Conservation (phyloP, 2,888 invertebrate genomes). For the Eremobia ochroleuca region DNA sequence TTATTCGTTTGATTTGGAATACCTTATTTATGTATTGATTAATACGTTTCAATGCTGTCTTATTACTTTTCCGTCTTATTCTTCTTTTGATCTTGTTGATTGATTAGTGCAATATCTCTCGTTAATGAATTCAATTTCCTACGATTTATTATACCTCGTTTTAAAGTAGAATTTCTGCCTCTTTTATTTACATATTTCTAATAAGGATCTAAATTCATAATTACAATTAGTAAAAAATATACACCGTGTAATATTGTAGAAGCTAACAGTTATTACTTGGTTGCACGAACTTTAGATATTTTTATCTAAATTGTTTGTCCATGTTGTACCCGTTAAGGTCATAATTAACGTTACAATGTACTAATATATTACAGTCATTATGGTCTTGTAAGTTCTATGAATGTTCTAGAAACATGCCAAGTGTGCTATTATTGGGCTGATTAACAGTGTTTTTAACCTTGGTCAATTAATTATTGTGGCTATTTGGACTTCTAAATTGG, state of each 20-base stretch:
- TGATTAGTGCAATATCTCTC: background rate
- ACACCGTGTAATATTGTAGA: conserved; percentile 18
- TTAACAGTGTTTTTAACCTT: conserved; percentile 50
- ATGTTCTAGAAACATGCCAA: conserved; percentile 56
- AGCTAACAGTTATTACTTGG: conserved; percentile 43
- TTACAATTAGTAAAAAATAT: conserved; percentile 52
- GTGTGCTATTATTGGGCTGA: conserved; percentile 33
- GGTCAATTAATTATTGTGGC: conserved; percentile 33
- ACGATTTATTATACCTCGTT: background rate
- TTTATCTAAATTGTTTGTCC: conserved; percentile 49
- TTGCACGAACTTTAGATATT: conserved; percentile 56
- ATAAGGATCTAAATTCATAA: background rate
- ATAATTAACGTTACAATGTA: conserved; percentile 45
- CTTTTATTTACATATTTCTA: background rate
- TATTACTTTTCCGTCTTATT: too few relatives aligned
- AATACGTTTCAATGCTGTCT: background rate
- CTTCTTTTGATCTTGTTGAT: too few relatives aligned
- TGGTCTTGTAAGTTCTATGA: conserved; percentile 39
- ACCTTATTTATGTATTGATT: background rate
- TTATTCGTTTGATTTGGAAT: background rate
- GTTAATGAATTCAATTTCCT: background rate
- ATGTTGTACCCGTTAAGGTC: conserved; percentile 37
- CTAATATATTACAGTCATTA: conserved; percentile 28
- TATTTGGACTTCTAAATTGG: conserved; percentile 16
- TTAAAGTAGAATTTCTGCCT: background rate